These are phyloP conservation scores for Misgurnus anguillicaudatus DNA, from an alignment of 2,113 vertebrate genomes.

Conservation along the genomic window DNA sequence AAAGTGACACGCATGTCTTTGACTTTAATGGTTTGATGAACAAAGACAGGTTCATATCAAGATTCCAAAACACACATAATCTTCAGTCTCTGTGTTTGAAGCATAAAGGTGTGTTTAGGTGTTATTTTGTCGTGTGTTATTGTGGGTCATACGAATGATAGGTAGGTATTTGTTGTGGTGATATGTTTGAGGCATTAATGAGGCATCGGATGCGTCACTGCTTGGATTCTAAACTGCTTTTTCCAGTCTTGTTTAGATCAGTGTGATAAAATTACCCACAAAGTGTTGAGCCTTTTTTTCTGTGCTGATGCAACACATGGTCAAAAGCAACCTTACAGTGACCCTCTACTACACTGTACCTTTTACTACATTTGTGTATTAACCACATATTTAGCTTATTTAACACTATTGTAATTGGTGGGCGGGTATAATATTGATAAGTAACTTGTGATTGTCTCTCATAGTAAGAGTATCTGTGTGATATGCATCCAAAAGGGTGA, in stretches of 20 bases:
- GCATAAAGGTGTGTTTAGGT: neutral
- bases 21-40: conserved; percentile 16
- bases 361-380: neutral
- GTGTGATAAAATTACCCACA: conserved; percentile 53
- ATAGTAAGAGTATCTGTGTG: neutral
- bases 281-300: conserved; percentile 9
- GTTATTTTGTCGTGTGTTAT: conserved; percentile 33
- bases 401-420: too few species aligned
- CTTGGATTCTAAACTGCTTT: conserved; percentile 42
- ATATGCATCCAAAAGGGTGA: neutral
- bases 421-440: neutral
- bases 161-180: conserved; percentile 43
- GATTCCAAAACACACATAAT: neutral
- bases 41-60: conserved; percentile 23
- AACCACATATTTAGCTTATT: too few species aligned
- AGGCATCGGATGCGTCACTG: conserved; percentile 38
- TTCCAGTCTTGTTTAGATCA: conserved; percentile 46
- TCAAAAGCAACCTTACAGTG: conserved; percentile 2
- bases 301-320: conserved; percentile 13
- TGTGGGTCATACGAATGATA: conserved; percentile 32
- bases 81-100: neutral
- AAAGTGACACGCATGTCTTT: conserved; percentile 23
- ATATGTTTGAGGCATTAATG: conserved; percentile 28
- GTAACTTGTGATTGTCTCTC: neutral
- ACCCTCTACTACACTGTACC: neutral